A percentile compares a stretch with the other conserved stretches of the same genome.
These are phyloP conservation scores for Laothoe populi DNA, from an alignment of 2,888 invertebrate species.

Conservation along the genomic window DNA sequence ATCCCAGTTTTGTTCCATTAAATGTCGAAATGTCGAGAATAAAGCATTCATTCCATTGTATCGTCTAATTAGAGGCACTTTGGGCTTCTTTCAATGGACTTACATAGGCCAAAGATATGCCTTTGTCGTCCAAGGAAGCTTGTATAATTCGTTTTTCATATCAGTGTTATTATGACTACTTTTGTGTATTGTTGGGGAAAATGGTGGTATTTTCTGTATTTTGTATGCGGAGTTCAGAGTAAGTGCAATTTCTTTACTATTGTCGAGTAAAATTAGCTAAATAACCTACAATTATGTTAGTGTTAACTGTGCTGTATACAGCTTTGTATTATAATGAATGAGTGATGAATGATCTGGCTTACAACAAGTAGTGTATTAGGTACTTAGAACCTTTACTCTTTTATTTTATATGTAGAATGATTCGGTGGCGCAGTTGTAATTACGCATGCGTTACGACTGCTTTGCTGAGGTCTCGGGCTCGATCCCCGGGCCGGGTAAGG, in stretches of 20 bases:
- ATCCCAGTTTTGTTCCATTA: constrained; percentile 21
- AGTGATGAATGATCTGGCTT: no score
- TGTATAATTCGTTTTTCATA: constrained; percentile 28
- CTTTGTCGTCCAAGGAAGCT: constrained; percentile 32
- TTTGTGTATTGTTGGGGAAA: constrained; percentile 14
- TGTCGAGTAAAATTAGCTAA: no score
- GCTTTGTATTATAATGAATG: no score
- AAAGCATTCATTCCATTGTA: constrained; percentile 60
- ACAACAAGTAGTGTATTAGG: no score
- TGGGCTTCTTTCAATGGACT: constrained; percentile 55
- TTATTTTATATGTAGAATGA: no score
- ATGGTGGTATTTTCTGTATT: constrained; percentile 1
- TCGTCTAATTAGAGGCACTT: constrained; percentile 66
- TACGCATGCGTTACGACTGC: no score
- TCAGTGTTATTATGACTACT: constrained; percentile 1
- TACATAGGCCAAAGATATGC: constrained; percentile 43
- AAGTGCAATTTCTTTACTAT: background rate
- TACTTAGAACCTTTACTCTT: no score
- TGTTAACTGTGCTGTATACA: no score
- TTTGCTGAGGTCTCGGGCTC: no score
- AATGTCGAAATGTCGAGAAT: constrained; percentile 26
- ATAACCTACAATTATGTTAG: no score
- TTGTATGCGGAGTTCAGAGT: background rate
- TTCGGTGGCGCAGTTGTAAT: no score
- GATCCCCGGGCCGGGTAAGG: no score